phyloP scores from a whole-genome alignment of 2,797 vertebrate genomes.

The Malacoctenus gilli region DNA sequence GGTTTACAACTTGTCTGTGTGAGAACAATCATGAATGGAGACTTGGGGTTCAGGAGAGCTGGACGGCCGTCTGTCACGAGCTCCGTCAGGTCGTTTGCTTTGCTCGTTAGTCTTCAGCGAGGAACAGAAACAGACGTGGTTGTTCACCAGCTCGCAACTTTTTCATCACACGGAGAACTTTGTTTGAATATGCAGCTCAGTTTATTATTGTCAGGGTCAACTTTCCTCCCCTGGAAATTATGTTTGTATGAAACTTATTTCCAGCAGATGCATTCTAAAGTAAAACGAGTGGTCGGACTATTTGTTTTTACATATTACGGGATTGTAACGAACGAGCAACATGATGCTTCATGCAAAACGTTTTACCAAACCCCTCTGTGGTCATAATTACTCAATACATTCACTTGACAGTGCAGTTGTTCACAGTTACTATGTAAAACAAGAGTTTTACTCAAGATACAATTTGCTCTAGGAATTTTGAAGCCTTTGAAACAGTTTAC shows the following conservation, averaged over 20 bases:
- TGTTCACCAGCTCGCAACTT: no score
- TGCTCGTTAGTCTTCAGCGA: neutral
- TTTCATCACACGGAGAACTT: neutral
- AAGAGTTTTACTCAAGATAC: no score
- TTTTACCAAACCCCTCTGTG: no score
- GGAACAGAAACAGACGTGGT: neutral
- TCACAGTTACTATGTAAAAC: no score
- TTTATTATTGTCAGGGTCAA: neutral
- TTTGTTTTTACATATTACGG: neutral
- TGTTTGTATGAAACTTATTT: neutral
- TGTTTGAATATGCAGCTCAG: neutral
- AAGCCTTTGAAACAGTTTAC: no score
- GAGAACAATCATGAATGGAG: neutral
- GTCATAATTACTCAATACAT: no score
- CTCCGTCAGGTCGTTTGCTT: slow-evolving; percentile 3
- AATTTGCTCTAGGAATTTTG: no score
- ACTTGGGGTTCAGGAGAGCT: neutral
- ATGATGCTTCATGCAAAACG: no score
- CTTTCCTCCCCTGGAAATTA: neutral
- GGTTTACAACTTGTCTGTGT: neutral
- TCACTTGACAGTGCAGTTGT: no score
- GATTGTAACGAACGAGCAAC: neutral
- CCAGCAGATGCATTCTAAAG: no score
- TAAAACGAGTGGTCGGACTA: no score
- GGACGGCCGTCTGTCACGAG: neutral